Base-by-base conservation (phyloP, 2,888 invertebrate genomes). In the Taphrorychus bicolor region DNA sequence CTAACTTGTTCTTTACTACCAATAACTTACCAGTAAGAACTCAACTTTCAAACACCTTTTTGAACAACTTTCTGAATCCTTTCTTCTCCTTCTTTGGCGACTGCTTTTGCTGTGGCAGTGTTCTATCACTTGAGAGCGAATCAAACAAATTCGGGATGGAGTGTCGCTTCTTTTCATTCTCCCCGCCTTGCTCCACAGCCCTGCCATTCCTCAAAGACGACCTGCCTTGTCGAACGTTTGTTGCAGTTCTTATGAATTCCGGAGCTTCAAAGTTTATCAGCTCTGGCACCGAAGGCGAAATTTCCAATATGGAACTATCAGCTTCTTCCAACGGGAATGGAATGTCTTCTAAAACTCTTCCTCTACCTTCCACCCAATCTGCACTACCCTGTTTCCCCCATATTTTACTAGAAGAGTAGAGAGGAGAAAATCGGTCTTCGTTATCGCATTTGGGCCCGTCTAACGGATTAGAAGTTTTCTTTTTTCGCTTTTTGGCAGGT, bases 11-110 rank as follows among this genome's bases (percentile, higher is more conserved):
- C n/a, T n/a, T n/a, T n/a, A n/a, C n/a, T n/a, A n/a, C n/a, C n/a
- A n/a, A n/a, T n/a, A n/a, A n/a, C n/a, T n/a, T n/a, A n/a, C n/a
- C n/a, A n/a, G n/a, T n/a, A n/a, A n/a, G n/a, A n/a, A n/a, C n/a
- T n/a, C n/a, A n/a, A n/a, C n/a, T n/a, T n/a, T n/a, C n/a, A 85
- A 93, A 93, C 79, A 93, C 89, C 85, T 91, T 92, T 76, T 88
- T 91, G 78, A 92, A 87, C 80, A 93, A 88, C 82, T 89, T 90
- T 80, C 89, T 92, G 73, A 93, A 85, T 77, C 89, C 88, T 76
- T 89, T 91, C 76, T 87, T 88, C 71, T 84, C 83, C 76, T 88
- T 89, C 68, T 83, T 84, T 32, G 76, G 78, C 70, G 73, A 82
- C 45, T 75, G 78, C n/a, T 73, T 74, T 21, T 71, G 53, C 24